These are phyloP conservation scores for Metellina segmentata DNA, from an alignment of 2,888 invertebrate species.

Conservation along the genomic window DNA sequence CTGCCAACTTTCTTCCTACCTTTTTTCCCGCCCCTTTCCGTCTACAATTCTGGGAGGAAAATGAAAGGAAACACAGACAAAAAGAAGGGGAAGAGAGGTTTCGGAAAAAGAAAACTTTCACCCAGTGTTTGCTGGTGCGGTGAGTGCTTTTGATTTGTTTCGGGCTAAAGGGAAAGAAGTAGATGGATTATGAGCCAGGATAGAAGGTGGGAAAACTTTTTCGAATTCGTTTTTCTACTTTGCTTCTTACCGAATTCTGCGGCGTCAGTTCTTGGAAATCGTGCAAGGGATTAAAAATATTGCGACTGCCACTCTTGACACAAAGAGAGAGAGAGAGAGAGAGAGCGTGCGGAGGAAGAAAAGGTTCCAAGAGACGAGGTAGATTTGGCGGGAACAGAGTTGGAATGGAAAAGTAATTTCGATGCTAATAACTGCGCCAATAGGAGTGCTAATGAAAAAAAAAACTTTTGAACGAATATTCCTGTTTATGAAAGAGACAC, in stretches of 20 bases:
- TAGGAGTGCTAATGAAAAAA: not conserved
- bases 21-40: not conserved
- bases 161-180: slow-evolving; percentile 21
- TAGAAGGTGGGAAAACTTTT: not conserved
- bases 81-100: not conserved
- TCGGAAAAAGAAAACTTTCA: slow-evolving; percentile 13
- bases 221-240: not conserved
- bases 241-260: not conserved
- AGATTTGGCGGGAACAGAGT: not conserved
- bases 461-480: not conserved
- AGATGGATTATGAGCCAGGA: slow-evolving; percentile 19
- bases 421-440: not conserved
- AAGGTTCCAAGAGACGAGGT: not conserved
- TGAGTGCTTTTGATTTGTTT: slow-evolving; percentile 32
- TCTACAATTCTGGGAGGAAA: slow-evolving; percentile 12
- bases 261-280: slow-evolving; percentile 33
- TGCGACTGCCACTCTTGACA: not conserved
- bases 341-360: not conserved
- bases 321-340: not conserved
- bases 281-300: slow-evolving; percentile 20
- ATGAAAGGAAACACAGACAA: slow-evolving; percentile 8
- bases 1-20: slow-evolving; percentile 20
- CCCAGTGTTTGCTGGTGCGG: slow-evolving; percentile 11
- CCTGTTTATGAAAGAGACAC: not conserved
- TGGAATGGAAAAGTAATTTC: not conserved